These are phyloP conservation scores for Ammodramus savannarum DNA, from an alignment of 2,113 vertebrate species.

Conservation along the genomic window DNA sequence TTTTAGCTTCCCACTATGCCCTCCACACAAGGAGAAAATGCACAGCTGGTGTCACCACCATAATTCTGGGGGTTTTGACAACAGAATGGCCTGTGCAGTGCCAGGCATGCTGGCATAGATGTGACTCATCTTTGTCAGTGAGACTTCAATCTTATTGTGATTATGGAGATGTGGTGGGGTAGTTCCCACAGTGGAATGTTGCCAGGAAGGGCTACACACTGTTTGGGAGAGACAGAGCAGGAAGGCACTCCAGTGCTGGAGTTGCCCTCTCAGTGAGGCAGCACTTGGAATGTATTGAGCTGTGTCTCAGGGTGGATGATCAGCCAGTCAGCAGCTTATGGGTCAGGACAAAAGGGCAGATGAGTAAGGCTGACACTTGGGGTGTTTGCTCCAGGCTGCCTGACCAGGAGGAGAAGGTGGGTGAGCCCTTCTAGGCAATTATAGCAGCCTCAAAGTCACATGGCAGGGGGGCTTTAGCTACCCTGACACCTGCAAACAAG, in stretches of 20 bases:
- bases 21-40: background rate
- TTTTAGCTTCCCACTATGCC: background rate
- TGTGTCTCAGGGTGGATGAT: background rate
- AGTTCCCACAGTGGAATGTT: background rate
- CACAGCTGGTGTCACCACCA: background rate
- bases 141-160: background rate
- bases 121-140: background rate
- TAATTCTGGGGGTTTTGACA: background rate
- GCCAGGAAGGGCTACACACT: background rate
- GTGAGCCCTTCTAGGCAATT: background rate
- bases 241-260: accelerated
- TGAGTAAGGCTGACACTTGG: background rate
- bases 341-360: background rate
- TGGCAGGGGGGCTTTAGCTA: background rate
- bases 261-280: background rate
- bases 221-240: background rate
- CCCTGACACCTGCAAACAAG: background rate
- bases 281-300: background rate
- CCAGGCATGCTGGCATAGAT: background rate
- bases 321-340: accelerated
- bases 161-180: background rate
- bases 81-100: accelerated
- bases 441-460: background rate
- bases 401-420: background rate
- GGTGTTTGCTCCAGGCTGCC: background rate